A percentile compares a stretch with the other conserved stretches of the same genome.
Conservation (phyloP, 2,113 vertebrate genomes). For the Mobula birostris region DNA sequence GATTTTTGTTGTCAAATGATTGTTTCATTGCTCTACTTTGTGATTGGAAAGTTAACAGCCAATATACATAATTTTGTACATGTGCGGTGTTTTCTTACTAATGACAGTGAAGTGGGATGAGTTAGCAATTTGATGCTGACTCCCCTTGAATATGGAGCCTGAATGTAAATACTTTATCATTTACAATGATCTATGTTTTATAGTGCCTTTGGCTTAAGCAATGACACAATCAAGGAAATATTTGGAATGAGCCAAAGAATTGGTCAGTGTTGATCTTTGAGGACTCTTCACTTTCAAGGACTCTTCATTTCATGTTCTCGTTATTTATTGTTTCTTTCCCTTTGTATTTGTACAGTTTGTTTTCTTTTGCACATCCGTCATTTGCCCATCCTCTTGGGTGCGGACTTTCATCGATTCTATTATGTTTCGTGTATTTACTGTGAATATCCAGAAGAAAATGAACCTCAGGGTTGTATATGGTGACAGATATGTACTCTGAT, state of each 20-base stretch:
- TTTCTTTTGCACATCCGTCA: no score
- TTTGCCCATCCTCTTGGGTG: no score
- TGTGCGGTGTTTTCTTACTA: not conserved
- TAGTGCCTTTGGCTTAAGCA: not conserved
- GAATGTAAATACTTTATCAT: not conserved
- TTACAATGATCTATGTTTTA: not conserved
- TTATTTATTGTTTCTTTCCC: no score
- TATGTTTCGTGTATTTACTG: no score
- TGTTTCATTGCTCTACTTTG: not conserved
- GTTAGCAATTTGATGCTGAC: not conserved
- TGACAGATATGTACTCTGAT: no score
- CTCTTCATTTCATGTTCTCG: no score
- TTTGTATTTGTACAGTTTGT: no score
- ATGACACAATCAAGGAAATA: not conserved
- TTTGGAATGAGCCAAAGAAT: not conserved
- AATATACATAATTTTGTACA: not conserved
- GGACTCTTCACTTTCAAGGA: not conserved
- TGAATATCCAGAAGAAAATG: no score
- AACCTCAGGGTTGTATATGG: no score
- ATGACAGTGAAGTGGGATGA: not conserved
- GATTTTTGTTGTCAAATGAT: not conserved
- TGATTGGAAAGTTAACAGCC: not conserved
- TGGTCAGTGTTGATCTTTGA: not conserved
- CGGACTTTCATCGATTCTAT: no score
- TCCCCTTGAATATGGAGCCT: not conserved